Percentiles rank a stretch among this genome's conserved stretches.
Evolutionary conservation across 2,797 vertebrate genomes (phyloP).

Genomic region (Myotis planiceps): DNA sequence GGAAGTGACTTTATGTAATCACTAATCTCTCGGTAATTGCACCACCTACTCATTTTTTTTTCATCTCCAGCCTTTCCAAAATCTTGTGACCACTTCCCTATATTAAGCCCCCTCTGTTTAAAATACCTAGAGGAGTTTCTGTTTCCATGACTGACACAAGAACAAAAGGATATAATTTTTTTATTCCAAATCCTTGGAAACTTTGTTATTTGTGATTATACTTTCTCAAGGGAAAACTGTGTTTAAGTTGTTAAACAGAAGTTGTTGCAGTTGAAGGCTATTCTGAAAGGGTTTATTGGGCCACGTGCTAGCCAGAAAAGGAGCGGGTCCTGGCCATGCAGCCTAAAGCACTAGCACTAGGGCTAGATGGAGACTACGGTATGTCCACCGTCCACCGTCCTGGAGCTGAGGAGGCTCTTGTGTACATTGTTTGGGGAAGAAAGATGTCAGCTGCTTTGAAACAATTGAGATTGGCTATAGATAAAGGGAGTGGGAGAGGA

Average conservation of each 20-base stretch:
- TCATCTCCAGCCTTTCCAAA: background rate
- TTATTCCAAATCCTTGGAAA: background rate
- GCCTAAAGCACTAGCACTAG: background rate
- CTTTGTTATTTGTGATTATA: background rate
- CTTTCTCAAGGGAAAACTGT: conserved; percentile 17
- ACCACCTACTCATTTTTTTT: background rate
- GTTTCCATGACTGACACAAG: background rate
- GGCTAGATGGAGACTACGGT: background rate
- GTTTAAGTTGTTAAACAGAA: background rate
- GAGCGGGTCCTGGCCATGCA: background rate
- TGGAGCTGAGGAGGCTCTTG: background rate
- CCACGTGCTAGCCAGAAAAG: background rate
- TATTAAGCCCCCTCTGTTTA: background rate
- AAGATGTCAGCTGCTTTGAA: background rate
- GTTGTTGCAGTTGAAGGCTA: background rate
- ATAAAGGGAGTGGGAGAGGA: background rate
- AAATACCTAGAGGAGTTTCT: background rate
- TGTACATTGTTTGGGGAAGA: background rate
- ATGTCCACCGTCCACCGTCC: too few relatives aligned
- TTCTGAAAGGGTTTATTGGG: background rate
- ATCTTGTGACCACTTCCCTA: background rate
- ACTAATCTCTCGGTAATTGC: background rate
- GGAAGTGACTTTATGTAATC: background rate
- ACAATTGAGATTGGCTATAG: background rate
- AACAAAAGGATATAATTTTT: background rate